Percentiles rank a stretch among this genome's conserved stretches.
These are phyloP conservation scores for Schizotus pectinicornis DNA, from an alignment of 2,888 invertebrate species.

Conservation along the genomic window DNA sequence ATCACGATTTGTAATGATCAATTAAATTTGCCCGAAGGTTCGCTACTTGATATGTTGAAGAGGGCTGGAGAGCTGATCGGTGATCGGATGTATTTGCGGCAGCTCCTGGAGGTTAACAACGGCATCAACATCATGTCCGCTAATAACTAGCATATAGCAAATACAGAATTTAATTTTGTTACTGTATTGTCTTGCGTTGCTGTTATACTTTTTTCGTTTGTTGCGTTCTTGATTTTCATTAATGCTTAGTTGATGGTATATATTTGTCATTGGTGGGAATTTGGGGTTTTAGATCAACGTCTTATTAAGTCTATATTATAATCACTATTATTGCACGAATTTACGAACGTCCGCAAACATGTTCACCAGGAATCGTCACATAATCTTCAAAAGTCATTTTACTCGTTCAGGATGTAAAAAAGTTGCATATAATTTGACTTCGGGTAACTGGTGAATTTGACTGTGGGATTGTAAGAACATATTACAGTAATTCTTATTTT, in stretches of 20 bases:
- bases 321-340: slow-evolving; percentile 12
- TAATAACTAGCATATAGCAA: slow-evolving; percentile 65
- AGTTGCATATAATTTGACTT: too few species aligned
- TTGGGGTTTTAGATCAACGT: too few species aligned
- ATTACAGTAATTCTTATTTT: too few species aligned
- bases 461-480: too few species aligned
- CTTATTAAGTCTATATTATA: too few species aligned
- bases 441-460: too few species aligned
- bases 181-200: slow-evolving; percentile 7
- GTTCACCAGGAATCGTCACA: too few species aligned
- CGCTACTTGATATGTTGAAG: slow-evolving; percentile 68
- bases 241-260: slow-evolving; percentile 6
- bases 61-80: slow-evolving; percentile 71
- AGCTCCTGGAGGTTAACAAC: slow-evolving; percentile 80
- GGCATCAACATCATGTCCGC: slow-evolving; percentile 80
- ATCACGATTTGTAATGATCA: slow-evolving; percentile 75
- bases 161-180: slow-evolving; percentile 15
- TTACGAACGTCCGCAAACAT: too few species aligned
- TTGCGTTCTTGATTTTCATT: slow-evolving; percentile 5
- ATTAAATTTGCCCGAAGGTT: slow-evolving; percentile 69
- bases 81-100: slow-evolving; percentile 75
- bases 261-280: too few species aligned
- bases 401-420: too few species aligned
- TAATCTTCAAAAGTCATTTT: too few species aligned
- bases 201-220: slow-evolving; percentile 6